phyloP scores from a whole-genome alignment of 2,888 invertebrate genomes.

The Conchocele bisecta region DNA sequence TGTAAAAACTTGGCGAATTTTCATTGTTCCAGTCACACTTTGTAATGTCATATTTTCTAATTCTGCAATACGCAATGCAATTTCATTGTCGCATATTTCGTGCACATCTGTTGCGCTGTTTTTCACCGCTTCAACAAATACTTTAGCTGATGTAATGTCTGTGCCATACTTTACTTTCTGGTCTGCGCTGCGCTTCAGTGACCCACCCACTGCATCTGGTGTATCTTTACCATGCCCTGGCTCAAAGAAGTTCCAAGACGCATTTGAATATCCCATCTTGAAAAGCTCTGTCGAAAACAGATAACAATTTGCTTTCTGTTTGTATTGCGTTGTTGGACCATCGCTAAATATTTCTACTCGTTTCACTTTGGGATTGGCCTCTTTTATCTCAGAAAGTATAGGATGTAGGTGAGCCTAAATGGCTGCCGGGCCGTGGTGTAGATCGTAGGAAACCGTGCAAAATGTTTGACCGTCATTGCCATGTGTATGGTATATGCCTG shows the following conservation, averaged over 20 bases:
- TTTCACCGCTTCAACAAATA: neutral
- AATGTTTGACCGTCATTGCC: slow-evolving; percentile 32
- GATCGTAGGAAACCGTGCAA: slow-evolving; percentile 76
- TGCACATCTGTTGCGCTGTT: neutral
- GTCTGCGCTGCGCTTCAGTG: slow-evolving; percentile 71
- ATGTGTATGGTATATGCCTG: slow-evolving; percentile 32
- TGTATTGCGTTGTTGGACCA: slow-evolving; percentile 79
- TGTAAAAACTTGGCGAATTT: slow-evolving; percentile 45
- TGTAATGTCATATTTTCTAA: slow-evolving; percentile 19
- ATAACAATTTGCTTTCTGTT: slow-evolving; percentile 81
- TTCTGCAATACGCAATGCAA: no score
- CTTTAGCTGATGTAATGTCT: slow-evolving; percentile 22
- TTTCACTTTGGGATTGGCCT: slow-evolving; percentile 34
- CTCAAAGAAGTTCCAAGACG: slow-evolving; percentile 78
- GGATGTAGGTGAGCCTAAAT: slow-evolving; percentile 82
- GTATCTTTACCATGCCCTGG: slow-evolving; percentile 79
- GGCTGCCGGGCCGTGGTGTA: slow-evolving; percentile 78
- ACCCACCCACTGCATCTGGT: slow-evolving; percentile 77
- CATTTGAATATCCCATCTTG: slow-evolving; percentile 33
- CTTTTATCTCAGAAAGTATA: slow-evolving; percentile 51
- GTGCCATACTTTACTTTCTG: slow-evolving; percentile 40
- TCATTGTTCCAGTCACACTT: slow-evolving; percentile 39
- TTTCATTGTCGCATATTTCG: slow-evolving; percentile 3
- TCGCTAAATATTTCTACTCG: slow-evolving; percentile 56
- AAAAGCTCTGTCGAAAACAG: slow-evolving; percentile 57